These are phyloP conservation scores for Hypothenemus hampei DNA, from an alignment of 1,140 invertebrate species.

Conservation along the genomic window DNA sequence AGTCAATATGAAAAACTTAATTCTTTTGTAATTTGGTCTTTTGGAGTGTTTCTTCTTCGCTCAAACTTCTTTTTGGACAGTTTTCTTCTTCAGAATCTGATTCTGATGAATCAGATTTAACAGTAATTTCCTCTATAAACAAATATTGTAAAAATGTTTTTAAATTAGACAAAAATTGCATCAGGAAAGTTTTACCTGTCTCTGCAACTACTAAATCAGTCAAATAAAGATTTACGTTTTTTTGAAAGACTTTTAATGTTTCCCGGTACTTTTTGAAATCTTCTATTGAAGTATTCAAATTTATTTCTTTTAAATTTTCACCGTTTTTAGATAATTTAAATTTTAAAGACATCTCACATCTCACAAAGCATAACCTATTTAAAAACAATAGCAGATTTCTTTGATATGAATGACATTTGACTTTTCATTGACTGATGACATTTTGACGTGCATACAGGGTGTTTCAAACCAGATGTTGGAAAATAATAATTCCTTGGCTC, in stretches of 20 bases:
- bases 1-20: neutral
- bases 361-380: too few relatives aligned
- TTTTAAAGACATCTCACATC: conserved; percentile 12
- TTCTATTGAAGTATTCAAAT: conserved; percentile 4
- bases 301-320: conserved; percentile 17
- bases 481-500: too few relatives aligned
- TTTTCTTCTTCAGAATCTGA: conserved; percentile 18
- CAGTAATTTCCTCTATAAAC: neutral
- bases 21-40: conserved; percentile 12
- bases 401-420: too few relatives aligned
- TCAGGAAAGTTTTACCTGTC: conserved; percentile 5
- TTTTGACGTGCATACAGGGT: too few relatives aligned
- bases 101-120: conserved; percentile 1
- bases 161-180: neutral
- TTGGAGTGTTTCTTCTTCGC: neutral
- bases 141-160: neutral
- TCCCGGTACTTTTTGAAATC: conserved; percentile 17
- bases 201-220: conserved; percentile 22
- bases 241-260: conserved; percentile 19
- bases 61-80: conserved; percentile 11
- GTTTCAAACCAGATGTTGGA: too few relatives aligned
- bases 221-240: conserved; percentile 21
- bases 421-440: too few relatives aligned
- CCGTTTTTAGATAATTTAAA: conserved; percentile 22
- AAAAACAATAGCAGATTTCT: too few relatives aligned